Evolutionary conservation across 2,888 invertebrate genomes (phyloP).

Genomic region (Torymus auratus): DNA sequence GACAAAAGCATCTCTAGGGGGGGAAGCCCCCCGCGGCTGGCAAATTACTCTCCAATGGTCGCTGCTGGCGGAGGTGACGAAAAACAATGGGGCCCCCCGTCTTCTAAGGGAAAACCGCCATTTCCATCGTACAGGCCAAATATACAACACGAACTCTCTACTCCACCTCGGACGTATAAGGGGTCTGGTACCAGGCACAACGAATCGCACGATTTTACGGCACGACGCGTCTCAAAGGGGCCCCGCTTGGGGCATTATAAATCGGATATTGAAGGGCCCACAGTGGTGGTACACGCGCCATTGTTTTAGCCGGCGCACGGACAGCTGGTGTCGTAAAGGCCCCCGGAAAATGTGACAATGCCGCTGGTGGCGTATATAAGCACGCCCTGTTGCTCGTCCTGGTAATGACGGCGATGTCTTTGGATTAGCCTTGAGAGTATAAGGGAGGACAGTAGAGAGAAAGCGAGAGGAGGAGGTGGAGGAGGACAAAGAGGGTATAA

Average conservation of each 20-base stretch:
- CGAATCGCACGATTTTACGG: constrained; percentile 46
- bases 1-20: too few relatives aligned
- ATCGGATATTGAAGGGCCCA: constrained; percentile 2
- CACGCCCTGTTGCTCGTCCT: not conserved
- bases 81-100: too few relatives aligned
- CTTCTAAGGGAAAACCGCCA: too few relatives aligned
- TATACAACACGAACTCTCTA: too few relatives aligned
- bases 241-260: not conserved
- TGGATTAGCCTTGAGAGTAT: constrained; percentile 25
- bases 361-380: too few relatives aligned
- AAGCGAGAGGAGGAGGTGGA: not conserved
- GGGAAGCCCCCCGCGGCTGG: too few relatives aligned
- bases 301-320: not conserved
- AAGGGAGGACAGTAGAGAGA: not conserved
- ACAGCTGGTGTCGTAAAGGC: constrained; percentile 16
- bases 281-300: not conserved
- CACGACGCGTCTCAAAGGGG: constrained; percentile 15
- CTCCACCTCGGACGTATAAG: not conserved
- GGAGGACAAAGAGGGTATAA: not conserved
- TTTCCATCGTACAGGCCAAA: too few relatives aligned
- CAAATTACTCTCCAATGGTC: too few relatives aligned
- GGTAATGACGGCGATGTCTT: not conserved
- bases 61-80: too few relatives aligned
- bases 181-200: not conserved
- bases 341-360: not conserved